Evolutionary conservation across 2,113 vertebrate species (phyloP).

Genomic region (Bubo scandiacus): DNA sequence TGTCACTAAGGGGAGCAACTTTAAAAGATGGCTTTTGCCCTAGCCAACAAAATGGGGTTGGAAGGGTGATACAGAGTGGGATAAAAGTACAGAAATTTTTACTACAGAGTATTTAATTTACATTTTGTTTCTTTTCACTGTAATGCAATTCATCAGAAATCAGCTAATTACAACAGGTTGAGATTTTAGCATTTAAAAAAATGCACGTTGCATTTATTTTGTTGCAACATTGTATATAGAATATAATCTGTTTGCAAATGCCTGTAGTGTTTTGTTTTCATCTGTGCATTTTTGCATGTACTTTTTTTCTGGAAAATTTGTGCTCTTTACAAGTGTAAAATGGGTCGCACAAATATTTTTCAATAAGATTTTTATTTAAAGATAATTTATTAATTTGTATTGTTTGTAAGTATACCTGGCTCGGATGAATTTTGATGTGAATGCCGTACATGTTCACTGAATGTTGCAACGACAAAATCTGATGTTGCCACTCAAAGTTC

Average conservation of each 20-base stretch:
- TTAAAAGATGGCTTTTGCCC: background rate
- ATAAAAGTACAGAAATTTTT: background rate
- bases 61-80: background rate
- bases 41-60: background rate
- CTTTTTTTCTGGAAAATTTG: background rate
- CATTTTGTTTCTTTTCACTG: background rate
- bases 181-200: background rate
- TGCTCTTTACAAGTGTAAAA: background rate
- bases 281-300: background rate
- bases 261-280: background rate
- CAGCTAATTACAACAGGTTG: background rate
- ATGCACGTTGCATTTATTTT: background rate
- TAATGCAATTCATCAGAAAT: background rate
- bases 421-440: background rate
- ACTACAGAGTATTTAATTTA: background rate
- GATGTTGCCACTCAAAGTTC: background rate
- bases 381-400: background rate
- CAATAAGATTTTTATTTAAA: background rate
- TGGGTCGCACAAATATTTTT: background rate
- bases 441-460: background rate
- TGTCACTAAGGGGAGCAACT: background rate
- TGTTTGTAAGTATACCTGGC: background rate
- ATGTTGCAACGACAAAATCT: background rate
- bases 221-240: background rate
- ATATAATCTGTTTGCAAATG: background rate